Base-by-base conservation (phyloP, 2,888 invertebrate genomes). In the Cordilura impudica region DNA sequence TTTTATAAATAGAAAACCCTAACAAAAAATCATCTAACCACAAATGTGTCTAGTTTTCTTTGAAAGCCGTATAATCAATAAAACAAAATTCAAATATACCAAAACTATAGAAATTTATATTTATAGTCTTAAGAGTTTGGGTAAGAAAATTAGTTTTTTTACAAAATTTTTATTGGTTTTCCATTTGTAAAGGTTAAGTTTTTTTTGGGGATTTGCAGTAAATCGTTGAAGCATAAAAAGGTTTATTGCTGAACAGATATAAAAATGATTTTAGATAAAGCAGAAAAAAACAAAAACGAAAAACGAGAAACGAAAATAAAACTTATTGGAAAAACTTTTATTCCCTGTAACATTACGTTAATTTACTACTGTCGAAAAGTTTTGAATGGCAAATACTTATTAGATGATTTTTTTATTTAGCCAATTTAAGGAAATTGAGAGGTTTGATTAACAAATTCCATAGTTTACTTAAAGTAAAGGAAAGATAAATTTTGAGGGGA, bases 51-150 rank as follows among this genome's bases (percentile, higher is more conserved):
- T 8, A 31, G n/a, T n/a, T 35, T 12, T 5, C 10, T 35, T 35
- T 39, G n/a, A n/a, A 39, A 39, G 26, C 35, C 35, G n/a, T n/a
- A n/a, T n/a, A n/a, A n/a, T n/a, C n/a, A n/a, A n/a, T n/a, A n/a
- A n/a, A n/a, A 39, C 35, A 39, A 39, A 39, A 39, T n/a, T 4
- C 12, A 35, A 35, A 26, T 4, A 26, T 26, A 3, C 26, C 35
- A 39, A 39, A 39, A 39, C 35, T 39, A 39, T 39, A 63, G 31
- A 58, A 67, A 61, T 85, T 86, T 82, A 84, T 85, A 85, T 86
- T 86, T 86, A 87, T 85, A 84, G 86, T 85, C 84, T 86, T 84
- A 83, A 82, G 83, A 74, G 47, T 61, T 65, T 67, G 60, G 21
- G 43, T 16, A 39, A 56, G 47, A 69, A 67, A 60, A 47, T 56